phyloP scores from a whole-genome alignment of 92 coral and sea anemone species.

The Phymanthus crucifer region DNA sequence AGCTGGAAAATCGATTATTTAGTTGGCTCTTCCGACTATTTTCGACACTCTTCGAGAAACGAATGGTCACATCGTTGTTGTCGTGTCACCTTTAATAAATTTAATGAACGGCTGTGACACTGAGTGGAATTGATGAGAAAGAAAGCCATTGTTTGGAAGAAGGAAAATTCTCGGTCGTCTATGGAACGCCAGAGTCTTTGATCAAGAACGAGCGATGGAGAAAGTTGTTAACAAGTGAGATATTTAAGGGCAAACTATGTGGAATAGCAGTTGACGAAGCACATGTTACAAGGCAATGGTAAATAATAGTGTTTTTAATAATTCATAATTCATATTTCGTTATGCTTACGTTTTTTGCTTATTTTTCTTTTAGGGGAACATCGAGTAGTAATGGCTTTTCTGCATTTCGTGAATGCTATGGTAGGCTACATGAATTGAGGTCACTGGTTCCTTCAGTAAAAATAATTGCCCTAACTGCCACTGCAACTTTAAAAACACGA shows the following conservation, averaged over 20 bases:
- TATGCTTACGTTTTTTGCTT: not conserved
- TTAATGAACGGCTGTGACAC: slow-evolving; percentile 18
- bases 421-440: slow-evolving; percentile 20
- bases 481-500: slow-evolving; percentile 22
- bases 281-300: slow-evolving; percentile 15
- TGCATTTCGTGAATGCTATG: slow-evolving; percentile 30
- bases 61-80: slow-evolving; percentile 43
- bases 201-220: slow-evolving; percentile 9
- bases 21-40: slow-evolving; percentile 38
- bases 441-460: slow-evolving; percentile 20
- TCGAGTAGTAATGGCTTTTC: slow-evolving; percentile 7
- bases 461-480: slow-evolving; percentile 24
- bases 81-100: slow-evolving; percentile 41
- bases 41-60: slow-evolving; percentile 13
- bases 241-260: not conserved
- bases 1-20: slow-evolving; percentile 37
- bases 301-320: slow-evolving; percentile 17
- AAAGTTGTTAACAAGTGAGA: not conserved
- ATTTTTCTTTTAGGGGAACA: slow-evolving; percentile 22
- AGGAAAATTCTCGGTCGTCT: not conserved
- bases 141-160: too few relatives aligned
- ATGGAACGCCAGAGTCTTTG: not conserved
- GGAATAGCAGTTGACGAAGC: slow-evolving; percentile 11
- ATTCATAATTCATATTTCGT: not conserved
- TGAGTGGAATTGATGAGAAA: too few relatives aligned